These are phyloP conservation scores for Palloptera scutellata DNA, from an alignment of 2,888 invertebrate species.

Conservation along the genomic window DNA sequence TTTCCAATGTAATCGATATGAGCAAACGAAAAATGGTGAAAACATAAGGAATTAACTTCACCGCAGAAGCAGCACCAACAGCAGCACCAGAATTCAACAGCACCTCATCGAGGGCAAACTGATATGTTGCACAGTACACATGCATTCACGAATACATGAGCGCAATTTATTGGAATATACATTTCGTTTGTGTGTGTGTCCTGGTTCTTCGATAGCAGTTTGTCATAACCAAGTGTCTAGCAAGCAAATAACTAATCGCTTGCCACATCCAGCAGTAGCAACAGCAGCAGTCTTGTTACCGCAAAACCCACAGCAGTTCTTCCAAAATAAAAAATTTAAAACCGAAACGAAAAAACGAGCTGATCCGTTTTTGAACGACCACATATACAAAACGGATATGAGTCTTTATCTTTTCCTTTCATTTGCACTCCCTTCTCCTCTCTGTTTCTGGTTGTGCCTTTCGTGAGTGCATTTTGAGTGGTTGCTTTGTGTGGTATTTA, in stretches of 20 bases:
- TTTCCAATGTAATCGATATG: too few species aligned
- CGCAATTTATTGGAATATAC: too few species aligned
- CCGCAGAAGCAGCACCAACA: too few species aligned
- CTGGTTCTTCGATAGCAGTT: too few species aligned
- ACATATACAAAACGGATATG: slow-evolving; percentile 9
- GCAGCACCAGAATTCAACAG: too few species aligned
- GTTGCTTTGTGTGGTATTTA: background rate
- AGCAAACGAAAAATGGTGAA: too few species aligned
- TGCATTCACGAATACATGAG: too few species aligned
- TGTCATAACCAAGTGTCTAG: slow-evolving; percentile 1
- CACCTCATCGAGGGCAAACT: too few species aligned
- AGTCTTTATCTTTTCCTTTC: slow-evolving; percentile 9
- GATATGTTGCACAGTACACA: too few species aligned
- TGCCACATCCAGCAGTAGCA: background rate
- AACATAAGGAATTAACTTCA: too few species aligned
- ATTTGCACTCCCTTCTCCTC: background rate
- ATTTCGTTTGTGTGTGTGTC: too few species aligned
- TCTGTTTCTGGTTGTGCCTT: too few species aligned
- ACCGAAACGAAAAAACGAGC: background rate
- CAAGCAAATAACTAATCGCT: background rate
- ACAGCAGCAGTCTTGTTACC: slow-evolving; percentile 2
- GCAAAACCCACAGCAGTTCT: slow-evolving; percentile 20
- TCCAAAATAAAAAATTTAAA: background rate
- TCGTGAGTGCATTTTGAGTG: background rate
- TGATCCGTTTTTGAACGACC: slow-evolving; percentile 20